Evolutionary conservation across 2,797 vertebrate genomes (phyloP).

Genomic region (Orientallactaga sibirica): DNA sequence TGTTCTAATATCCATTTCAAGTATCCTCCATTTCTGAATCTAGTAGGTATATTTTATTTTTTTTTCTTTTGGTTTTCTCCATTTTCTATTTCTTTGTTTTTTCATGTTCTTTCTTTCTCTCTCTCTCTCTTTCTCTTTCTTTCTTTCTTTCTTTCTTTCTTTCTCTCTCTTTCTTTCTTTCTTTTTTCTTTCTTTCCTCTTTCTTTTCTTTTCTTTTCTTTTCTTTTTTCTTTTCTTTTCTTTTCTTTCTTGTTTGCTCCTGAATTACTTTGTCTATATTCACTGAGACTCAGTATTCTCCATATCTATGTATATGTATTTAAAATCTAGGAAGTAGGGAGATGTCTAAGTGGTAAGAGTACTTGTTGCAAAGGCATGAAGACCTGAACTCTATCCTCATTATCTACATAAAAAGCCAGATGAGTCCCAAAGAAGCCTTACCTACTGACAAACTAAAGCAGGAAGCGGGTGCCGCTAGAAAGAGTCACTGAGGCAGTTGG

Average conservation of each 20-base stretch:
- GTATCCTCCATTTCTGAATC: neutral
- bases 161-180: no score
- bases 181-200: no score
- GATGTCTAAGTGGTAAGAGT: neutral
- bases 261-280: neutral
- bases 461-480: neutral
- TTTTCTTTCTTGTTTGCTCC: neutral
- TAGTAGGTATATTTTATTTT: neutral
- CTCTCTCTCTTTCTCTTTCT: no score
- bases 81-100: no score
- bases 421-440: neutral
- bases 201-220: neutral
- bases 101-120: no score
- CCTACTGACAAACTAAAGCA: neutral
- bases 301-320: neutral
- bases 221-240: neutral
- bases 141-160: no score
- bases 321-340: constrained; percentile 9
- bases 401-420: no score
- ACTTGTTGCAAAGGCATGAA: no score
- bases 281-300: neutral
- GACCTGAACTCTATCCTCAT: neutral
- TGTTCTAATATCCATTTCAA: neutral
- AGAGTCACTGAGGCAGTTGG: neutral
- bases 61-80: no score